Percentiles rank a stretch among this genome's conserved stretches.
Conservation (phyloP, 2,888 invertebrate species). For the Cyrtodaria siliqua region DNA sequence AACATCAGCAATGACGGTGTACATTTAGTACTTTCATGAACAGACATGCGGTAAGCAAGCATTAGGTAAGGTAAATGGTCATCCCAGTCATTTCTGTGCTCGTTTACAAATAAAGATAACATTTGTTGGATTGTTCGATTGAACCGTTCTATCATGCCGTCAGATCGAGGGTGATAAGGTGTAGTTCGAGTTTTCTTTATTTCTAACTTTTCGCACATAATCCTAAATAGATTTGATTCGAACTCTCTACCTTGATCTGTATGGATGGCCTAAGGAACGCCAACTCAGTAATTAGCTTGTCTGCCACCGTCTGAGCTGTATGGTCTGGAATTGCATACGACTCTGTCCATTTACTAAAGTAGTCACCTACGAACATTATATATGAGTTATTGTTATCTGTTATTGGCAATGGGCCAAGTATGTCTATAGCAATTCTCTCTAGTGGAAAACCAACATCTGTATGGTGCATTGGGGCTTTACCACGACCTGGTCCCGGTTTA, state of each 20-base stretch:
- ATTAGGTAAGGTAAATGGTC: constrained; percentile 51
- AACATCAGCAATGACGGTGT: too few species aligned
- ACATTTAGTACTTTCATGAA: constrained; percentile 53
- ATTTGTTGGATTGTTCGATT: constrained; percentile 49
- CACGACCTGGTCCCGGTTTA: constrained; percentile 52
- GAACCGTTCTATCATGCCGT: too few species aligned
- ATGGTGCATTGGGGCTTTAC: background rate
- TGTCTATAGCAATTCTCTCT: too few species aligned
- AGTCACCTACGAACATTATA: constrained; percentile 59
- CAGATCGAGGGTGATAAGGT: constrained; percentile 50
- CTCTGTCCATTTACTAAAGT: constrained; percentile 64
- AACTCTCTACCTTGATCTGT: constrained; percentile 66
- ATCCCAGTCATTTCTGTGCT: constrained; percentile 61
- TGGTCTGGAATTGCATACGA: constrained; percentile 52
- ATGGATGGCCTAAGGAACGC: constrained; percentile 51
- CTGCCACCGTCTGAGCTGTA: constrained; percentile 56
- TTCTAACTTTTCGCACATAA: constrained; percentile 43
- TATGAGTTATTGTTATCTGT: too few species aligned
- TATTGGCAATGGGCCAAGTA: constrained; percentile 59
- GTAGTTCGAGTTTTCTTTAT: constrained; percentile 63
- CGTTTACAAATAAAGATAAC: constrained; percentile 33
- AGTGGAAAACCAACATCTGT: too few species aligned
- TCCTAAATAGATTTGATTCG: constrained; percentile 50
- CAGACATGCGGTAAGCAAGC: constrained; percentile 53
- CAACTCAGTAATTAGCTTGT: constrained; percentile 56